phyloP scores from a whole-genome alignment of 2,797 vertebrate genomes.

The Artibeus jamaicensis region DNA sequence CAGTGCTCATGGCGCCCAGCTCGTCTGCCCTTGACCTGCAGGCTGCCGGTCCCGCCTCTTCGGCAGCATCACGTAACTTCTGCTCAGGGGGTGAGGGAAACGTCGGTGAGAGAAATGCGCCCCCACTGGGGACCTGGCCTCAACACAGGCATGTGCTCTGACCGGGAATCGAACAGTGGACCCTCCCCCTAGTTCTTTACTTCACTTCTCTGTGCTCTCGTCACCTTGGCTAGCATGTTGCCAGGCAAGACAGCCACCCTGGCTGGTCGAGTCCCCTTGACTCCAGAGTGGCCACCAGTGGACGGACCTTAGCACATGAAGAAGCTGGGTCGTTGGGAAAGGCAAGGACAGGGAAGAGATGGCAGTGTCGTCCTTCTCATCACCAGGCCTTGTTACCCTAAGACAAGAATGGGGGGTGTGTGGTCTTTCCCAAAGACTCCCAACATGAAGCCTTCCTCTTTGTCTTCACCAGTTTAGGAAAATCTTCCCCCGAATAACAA shows the following conservation, averaged over 20 bases:
- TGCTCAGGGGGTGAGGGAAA: not conserved
- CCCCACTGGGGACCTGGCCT: not conserved
- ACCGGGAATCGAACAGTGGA: not conserved
- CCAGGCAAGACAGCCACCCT: not conserved
- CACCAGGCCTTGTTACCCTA: not conserved
- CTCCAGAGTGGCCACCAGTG: not conserved
- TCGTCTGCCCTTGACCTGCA: not conserved
- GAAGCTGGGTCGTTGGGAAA: not conserved
- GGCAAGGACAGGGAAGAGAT: not conserved
- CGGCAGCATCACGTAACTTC: not conserved
- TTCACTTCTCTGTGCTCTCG: not conserved
- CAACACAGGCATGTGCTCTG: no score
- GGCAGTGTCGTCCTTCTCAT: not conserved
- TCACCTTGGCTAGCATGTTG: not conserved
- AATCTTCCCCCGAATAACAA: not conserved
- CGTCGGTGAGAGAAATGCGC: not conserved
- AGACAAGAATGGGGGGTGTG: not conserved
- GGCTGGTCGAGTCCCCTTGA: not conserved
- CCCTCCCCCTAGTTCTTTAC: not conserved
- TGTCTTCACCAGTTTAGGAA: not conserved
- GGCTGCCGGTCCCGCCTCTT: fast-evolving
- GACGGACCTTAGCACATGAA: not conserved
- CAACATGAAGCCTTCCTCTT: not conserved
- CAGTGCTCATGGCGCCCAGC: not conserved
- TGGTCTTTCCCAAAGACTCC: not conserved